A percentile compares a stretch with the other conserved stretches of the same genome.
phyloP scores from a whole-genome alignment of 2,888 invertebrate genomes.

The Hybos culiciformis region DNA sequence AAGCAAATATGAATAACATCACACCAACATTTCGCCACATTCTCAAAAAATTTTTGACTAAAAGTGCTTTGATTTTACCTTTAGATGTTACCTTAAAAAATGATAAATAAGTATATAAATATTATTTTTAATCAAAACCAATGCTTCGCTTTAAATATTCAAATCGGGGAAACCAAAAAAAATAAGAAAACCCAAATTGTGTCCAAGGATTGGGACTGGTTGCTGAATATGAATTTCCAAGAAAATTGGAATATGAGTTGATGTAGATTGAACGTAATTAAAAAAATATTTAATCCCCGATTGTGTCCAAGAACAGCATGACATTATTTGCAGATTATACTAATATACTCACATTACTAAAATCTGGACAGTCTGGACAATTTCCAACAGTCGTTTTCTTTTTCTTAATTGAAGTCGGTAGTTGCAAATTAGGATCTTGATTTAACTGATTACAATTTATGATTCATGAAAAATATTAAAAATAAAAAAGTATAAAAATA shows the following conservation, averaged over 20 bases:
- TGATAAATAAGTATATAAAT: background rate
- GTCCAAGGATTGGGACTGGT: no score
- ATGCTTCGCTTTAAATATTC: background rate
- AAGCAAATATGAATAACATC: slow-evolving; percentile 83
- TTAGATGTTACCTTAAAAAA: slow-evolving; percentile 52
- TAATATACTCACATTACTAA: background rate
- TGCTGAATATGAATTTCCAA: background rate
- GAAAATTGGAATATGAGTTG: background rate
- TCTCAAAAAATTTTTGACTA: slow-evolving; percentile 76
- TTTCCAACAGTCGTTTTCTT: background rate
- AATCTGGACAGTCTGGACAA: background rate
- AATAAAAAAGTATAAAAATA: background rate
- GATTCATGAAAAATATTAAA: background rate
- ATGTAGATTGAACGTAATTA: background rate
- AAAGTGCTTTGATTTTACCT: slow-evolving; percentile 70
- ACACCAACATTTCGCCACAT: slow-evolving; percentile 90
- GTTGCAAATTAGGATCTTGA: background rate
- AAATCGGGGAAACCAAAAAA: background rate
- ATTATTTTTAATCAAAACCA: slow-evolving; percentile 2
- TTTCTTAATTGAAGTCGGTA: background rate
- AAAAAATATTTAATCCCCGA: background rate
- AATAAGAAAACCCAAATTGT: no score
- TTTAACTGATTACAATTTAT: background rate
- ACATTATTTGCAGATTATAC: background rate
- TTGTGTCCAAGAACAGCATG: background rate